Evolutionary conservation across 2,797 vertebrate genomes (phyloP).

Genomic region (Prunella strophiata): DNA sequence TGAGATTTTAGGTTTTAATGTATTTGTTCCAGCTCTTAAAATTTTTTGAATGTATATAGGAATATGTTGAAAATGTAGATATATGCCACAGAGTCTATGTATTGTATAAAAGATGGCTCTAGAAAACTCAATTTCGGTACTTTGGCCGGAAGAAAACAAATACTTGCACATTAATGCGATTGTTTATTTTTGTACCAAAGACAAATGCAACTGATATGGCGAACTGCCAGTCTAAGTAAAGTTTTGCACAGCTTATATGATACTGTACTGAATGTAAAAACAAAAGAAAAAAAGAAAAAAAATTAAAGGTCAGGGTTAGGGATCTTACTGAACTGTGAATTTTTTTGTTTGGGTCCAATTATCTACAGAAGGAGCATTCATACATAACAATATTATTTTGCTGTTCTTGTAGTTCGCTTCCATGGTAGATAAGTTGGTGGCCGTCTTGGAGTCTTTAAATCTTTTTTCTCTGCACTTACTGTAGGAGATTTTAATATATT

Average conservation of each 20-base stretch:
- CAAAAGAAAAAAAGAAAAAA: constrained; percentile 72
- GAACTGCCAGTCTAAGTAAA: constrained; percentile 99
- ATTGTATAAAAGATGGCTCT: constrained; percentile 98
- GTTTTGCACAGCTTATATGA: constrained; percentile 99
- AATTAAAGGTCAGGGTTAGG: constrained; percentile 91
- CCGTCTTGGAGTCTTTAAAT: constrained; percentile 79
- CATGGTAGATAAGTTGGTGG: constrained; percentile 86
- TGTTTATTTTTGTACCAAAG: constrained; percentile 99
- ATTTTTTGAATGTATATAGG: constrained; percentile 98
- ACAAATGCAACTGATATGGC: constrained; percentile 99
- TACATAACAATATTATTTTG: constrained; percentile 84
- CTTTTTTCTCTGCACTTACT: constrained; percentile 81
- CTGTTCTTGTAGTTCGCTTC: constrained; percentile 85
- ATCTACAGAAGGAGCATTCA: constrained; percentile 97
- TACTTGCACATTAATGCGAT: constrained; percentile 98
- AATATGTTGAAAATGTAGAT: constrained; percentile 95
- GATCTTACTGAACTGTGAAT: constrained; percentile 99
- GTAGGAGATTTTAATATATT: constrained; percentile 86
- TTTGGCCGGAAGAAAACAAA: constrained; percentile 86
- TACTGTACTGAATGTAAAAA: constrained; percentile 99
- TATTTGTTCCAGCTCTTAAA: constrained; percentile 91
- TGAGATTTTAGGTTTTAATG: constrained; percentile 85
- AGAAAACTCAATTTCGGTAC: constrained; percentile 93
- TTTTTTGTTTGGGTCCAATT: constrained; percentile 97
- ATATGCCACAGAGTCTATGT: constrained; percentile 99